phyloP scores from a whole-genome alignment of 64 coral and sea anemone genomes.

The Trachythela sp. region DNA sequence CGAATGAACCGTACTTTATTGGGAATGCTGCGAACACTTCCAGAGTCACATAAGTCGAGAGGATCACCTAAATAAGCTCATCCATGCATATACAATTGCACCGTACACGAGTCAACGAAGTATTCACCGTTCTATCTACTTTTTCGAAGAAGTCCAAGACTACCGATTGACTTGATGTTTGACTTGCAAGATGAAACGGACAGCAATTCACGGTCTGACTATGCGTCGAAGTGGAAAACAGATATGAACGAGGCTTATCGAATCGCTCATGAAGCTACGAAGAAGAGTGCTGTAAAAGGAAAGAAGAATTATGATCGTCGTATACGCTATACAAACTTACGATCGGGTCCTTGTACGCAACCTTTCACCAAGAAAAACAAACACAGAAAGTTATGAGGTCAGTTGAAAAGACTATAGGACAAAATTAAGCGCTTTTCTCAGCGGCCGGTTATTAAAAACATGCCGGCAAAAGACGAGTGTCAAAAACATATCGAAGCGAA shows the following conservation, averaged over 20 bases:
- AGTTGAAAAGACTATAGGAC: no score
- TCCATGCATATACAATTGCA: conserved; percentile 3
- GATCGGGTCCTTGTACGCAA: neutral
- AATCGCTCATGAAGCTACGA: neutral
- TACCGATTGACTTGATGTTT: neutral
- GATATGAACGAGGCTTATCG: neutral
- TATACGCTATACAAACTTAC: neutral
- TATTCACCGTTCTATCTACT: neutral
- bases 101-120: neutral
- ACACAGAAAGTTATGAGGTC: no score
- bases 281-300: neutral
- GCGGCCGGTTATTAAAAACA: no score
- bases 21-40: neutral
- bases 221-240: neutral
- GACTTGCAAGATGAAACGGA: neutral
- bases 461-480: no score
- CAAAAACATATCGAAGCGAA: no score
- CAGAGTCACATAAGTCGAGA: neutral
- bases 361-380: neutral
- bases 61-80: neutral
- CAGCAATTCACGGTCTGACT: neutral
- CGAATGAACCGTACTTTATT: no score
- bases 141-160: neutral
- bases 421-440: no score
- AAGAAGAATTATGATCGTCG: neutral